These are phyloP conservation scores for Monopis laevigella DNA, from an alignment of 2,888 invertebrate genomes.

Conservation along the genomic window DNA sequence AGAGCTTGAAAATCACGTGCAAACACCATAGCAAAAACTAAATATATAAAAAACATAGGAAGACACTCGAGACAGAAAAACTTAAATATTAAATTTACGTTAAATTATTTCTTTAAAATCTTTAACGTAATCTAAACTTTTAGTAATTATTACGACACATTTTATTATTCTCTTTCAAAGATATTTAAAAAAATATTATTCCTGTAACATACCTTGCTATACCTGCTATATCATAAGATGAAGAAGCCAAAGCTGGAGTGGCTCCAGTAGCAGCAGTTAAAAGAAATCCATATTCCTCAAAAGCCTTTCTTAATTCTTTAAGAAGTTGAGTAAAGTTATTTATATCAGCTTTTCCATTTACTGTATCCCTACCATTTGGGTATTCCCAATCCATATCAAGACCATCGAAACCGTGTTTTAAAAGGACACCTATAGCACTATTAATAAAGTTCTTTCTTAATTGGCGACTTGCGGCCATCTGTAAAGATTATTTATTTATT, in stretches of 20 bases:
- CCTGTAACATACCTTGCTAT: conserved; percentile 51
- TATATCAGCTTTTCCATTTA: conserved; percentile 46
- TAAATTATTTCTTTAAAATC: no score
- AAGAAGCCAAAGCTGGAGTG: conserved; percentile 44
- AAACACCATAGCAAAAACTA: no score
- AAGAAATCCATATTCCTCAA: conserved; percentile 57
- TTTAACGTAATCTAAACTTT: no score
- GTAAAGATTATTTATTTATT: conserved; percentile 16
- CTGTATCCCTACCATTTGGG: conserved; percentile 64
- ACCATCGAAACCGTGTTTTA: conserved; percentile 72
- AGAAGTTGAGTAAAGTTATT: conserved; percentile 61
- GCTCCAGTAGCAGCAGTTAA: conserved; percentile 71
- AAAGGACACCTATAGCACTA: conserved; percentile 62
- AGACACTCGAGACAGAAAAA: no score
- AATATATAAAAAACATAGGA: no score
- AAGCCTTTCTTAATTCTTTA: conserved; percentile 63
- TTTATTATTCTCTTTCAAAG: no score
- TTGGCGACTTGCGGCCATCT: conserved; percentile 47
- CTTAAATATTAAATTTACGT: no score
- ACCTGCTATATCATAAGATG: conserved; percentile 68
- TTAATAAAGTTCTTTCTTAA: conserved; percentile 63
- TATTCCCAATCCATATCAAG: conserved; percentile 81
- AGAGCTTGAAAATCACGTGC: no score
- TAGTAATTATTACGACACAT: no score
- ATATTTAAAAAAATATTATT: not conserved